These are phyloP conservation scores for Bubalus kerabau DNA, from an alignment of 2,113 vertebrate genomes.

Conservation along the genomic window DNA sequence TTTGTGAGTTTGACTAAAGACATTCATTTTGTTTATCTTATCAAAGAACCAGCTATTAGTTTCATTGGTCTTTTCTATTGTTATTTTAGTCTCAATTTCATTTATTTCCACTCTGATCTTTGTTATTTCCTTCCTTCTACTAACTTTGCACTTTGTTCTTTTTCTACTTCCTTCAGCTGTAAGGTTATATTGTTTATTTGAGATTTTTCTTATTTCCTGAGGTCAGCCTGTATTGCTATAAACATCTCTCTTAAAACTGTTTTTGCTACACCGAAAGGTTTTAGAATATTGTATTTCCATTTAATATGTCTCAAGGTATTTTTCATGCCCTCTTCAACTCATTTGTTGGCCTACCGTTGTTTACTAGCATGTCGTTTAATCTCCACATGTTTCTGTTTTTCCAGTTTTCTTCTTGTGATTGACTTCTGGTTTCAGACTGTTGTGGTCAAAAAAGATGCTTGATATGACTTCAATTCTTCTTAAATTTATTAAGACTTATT, in stretches of 20 bases:
- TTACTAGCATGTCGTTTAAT: background rate
- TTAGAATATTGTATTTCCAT: background rate
- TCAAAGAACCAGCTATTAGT: background rate
- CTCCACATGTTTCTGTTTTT: background rate
- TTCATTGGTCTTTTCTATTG: background rate
- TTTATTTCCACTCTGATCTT: background rate
- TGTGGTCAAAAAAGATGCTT: background rate
- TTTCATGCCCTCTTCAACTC: background rate
- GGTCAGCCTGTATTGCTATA: background rate
- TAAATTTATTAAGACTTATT: background rate
- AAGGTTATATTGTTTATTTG: background rate
- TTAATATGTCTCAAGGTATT: background rate
- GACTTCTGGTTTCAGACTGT: background rate
- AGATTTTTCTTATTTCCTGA: background rate
- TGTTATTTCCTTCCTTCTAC: background rate
- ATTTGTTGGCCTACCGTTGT: background rate
- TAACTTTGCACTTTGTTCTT: background rate
- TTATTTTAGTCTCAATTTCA: background rate
- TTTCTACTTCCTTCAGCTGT: background rate
- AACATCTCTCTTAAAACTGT: background rate
- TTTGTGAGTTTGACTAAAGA: background rate
- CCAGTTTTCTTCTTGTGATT: background rate
- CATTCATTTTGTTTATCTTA: background rate
- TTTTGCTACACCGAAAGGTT: background rate
- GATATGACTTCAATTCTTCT: background rate